Evolutionary conservation across 1,140 invertebrate species (phyloP).

Genomic region (Saxidomus purpurata): DNA sequence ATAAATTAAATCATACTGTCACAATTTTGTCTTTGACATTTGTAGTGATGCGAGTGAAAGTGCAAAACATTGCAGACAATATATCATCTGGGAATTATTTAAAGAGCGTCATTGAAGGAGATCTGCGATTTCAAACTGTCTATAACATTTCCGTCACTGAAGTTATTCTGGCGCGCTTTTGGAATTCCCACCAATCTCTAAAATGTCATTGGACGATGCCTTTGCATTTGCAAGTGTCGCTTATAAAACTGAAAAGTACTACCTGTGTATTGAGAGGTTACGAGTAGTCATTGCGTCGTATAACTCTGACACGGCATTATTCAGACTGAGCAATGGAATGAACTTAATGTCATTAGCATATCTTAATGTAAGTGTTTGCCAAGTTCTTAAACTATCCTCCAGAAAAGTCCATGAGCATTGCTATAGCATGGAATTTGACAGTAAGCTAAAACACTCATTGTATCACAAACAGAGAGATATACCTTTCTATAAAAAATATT

Average conservation of each 20-base stretch:
- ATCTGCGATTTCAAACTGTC: constrained; percentile 32
- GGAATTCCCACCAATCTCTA: background rate
- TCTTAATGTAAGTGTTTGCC: too few relatives aligned
- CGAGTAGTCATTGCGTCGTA: background rate
- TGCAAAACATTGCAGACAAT: constrained; percentile 60
- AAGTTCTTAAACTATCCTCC: too few relatives aligned
- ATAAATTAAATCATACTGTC: too few relatives aligned
- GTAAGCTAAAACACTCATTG: too few relatives aligned
- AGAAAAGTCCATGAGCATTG: too few relatives aligned
- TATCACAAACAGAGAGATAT: too few relatives aligned
- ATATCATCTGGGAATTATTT: constrained; percentile 36
- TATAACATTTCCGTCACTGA: constrained; percentile 38
- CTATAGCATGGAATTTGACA: too few relatives aligned
- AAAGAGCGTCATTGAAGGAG: background rate
- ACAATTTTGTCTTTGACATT: too few relatives aligned
- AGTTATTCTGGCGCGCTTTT: constrained; percentile 40
- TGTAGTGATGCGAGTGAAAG: constrained; percentile 52
- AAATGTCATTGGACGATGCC: constrained; percentile 46
- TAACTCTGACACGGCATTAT: background rate
- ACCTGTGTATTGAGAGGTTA: constrained; percentile 35
- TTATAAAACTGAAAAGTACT: constrained; percentile 3
- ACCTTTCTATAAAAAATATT: too few relatives aligned
- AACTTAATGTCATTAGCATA: constrained; percentile 48
- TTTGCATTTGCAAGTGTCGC: constrained; percentile 51
- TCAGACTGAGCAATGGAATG: constrained; percentile 14